phyloP scores from a whole-genome alignment of 2,797 vertebrate species.

The Oreochromis mossambicus region DNA sequence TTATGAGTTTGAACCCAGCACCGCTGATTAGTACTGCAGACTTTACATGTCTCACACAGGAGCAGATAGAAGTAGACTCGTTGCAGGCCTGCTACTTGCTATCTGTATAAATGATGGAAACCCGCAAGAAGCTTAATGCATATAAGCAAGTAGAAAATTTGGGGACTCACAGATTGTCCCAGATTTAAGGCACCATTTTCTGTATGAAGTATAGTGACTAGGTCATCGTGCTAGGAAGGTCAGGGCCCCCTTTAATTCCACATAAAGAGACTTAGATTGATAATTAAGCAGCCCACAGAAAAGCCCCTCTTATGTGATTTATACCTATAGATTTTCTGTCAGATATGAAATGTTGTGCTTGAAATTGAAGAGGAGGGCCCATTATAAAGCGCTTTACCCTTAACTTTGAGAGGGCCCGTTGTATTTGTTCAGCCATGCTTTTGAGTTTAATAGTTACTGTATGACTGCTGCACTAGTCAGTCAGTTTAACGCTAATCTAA shows the following conservation, averaged over 20 bases:
- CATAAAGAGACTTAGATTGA: constrained; percentile 97
- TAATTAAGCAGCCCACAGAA: constrained; percentile 89
- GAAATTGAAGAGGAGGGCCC: constrained; percentile 91
- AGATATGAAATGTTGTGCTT: constrained; percentile 91
- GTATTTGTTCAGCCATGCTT: constrained; percentile 44
- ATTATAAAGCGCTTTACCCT: constrained; percentile 86
- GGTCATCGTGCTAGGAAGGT: constrained; percentile 84
- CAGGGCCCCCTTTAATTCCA: constrained; percentile 88
- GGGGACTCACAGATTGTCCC: neutral
- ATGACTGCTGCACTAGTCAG: neutral
- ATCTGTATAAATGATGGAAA: constrained; percentile 25
- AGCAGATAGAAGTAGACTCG: constrained; percentile 47
- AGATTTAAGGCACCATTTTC: neutral
- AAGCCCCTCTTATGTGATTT: constrained; percentile 93
- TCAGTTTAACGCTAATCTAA: constrained; percentile 54
- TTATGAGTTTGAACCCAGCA: constrained; percentile 70
- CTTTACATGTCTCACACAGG: constrained; percentile 49
- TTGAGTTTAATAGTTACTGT: constrained; percentile 21
- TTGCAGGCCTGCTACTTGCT: constrained; percentile 5
- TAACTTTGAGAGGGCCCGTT: constrained; percentile 74
- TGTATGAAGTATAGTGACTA: neutral
- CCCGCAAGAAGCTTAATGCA: neutral
- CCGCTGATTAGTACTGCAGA: constrained; percentile 71
- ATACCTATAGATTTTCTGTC: constrained; percentile 99
- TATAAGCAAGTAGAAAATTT: neutral